phyloP scores from a whole-genome alignment of 1,140 invertebrate genomes.

The Calliphora vicina region DNA sequence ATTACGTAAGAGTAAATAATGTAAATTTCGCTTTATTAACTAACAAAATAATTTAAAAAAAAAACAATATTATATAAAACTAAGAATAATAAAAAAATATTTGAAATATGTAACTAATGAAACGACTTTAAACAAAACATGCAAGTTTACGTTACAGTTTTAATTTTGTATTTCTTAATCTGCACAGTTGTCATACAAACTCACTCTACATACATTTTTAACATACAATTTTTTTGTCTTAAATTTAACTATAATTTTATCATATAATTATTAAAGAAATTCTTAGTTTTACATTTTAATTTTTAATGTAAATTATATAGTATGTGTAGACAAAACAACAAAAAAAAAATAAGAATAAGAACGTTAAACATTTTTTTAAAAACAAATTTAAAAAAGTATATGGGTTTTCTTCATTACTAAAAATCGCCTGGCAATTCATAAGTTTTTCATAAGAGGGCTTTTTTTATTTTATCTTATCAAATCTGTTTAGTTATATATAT shows the following conservation, averaged over 20 bases:
- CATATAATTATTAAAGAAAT: not conserved
- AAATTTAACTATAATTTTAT: too few species aligned
- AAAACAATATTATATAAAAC: not conserved
- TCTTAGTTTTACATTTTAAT: not conserved
- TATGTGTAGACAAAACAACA: not conserved
- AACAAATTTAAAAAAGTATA: not conserved
- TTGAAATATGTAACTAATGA: not conserved
- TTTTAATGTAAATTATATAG: not conserved
- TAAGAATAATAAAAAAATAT: not conserved
- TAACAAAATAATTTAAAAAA: not conserved
- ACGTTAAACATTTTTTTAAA: not conserved
- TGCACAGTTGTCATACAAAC: not conserved
- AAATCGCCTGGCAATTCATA: not conserved
- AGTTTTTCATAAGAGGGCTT: not conserved
- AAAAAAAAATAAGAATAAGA: not conserved
- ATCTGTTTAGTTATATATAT: conserved; percentile 2
- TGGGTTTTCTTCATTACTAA: not conserved
- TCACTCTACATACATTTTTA: not conserved
- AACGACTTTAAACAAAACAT: not conserved
- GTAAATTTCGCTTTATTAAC: conserved; percentile 24
- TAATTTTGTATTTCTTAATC: too few species aligned
- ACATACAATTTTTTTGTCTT: not conserved
- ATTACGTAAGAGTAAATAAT: conserved; percentile 34
- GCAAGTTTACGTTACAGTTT: not conserved
- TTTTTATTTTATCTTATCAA: not conserved